Evolutionary conservation across 2,797 vertebrate genomes (phyloP).

Genomic region (Vespertilio murinus): DNA sequence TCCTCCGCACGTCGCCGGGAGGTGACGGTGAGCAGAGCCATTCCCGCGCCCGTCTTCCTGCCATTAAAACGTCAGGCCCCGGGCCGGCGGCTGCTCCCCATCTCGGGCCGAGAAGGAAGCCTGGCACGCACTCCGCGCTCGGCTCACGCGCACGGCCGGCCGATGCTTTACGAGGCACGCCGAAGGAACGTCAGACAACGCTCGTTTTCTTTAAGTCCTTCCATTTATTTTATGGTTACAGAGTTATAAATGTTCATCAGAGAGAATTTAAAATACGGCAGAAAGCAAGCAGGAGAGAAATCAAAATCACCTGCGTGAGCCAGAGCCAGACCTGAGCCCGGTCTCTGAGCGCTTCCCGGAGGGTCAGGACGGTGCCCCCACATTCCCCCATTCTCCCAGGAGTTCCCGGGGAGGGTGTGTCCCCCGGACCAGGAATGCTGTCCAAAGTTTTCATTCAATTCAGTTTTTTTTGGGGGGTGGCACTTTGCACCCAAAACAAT

Average conservation of each 20-base stretch:
- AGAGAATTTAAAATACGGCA: background rate
- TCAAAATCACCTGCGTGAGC: background rate
- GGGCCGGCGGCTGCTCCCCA: accelerated
- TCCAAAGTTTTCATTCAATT: background rate
- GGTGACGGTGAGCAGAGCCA: background rate
- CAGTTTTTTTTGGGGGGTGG: too few relatives aligned
- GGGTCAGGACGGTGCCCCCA: background rate
- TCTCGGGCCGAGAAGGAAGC: accelerated
- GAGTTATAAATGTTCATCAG: background rate
- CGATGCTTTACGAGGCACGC: background rate
- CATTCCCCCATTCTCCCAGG: background rate
- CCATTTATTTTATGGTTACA: background rate
- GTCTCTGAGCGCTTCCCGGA: background rate
- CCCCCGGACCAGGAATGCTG: background rate
- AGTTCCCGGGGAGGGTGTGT: background rate
- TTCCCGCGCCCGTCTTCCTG: background rate
- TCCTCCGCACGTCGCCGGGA: background rate
- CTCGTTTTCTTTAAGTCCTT: background rate
- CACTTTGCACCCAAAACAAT: background rate
- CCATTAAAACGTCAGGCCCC: background rate
- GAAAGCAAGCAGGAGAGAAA: background rate
- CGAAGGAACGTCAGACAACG: background rate
- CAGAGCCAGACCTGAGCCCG: background rate
- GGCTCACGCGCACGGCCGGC: background rate
- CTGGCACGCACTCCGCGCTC: background rate